Evolutionary conservation across 2,888 invertebrate genomes (phyloP).

Genomic region (Torymus tubicola): DNA sequence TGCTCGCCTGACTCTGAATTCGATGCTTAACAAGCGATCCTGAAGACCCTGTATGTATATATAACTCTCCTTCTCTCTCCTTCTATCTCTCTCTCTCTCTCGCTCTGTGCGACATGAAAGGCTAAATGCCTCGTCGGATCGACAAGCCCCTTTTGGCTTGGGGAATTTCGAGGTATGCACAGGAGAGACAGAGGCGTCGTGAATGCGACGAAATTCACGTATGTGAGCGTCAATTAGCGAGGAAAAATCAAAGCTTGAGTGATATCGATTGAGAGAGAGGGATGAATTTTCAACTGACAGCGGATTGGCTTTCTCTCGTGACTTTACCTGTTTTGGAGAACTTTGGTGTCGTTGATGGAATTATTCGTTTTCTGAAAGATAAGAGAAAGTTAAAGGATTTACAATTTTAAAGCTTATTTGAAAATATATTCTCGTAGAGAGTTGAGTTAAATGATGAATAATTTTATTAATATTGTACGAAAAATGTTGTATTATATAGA

Average conservation of each 20-base stretch:
- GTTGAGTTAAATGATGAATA: too few species aligned
- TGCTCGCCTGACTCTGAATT: slow-evolving; percentile 47
- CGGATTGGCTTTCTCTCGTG: too few species aligned
- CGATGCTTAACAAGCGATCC: slow-evolving; percentile 57
- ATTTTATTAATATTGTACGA: too few species aligned
- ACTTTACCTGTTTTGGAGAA: too few species aligned
- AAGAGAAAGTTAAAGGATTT: too few species aligned
- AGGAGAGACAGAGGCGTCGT: background rate
- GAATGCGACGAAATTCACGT: slow-evolving; percentile 23
- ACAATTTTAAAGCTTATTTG: too few species aligned
- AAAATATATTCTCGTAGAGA: too few species aligned
- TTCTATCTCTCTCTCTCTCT: slow-evolving; percentile 1
- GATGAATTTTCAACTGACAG: too few species aligned
- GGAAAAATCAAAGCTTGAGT: slow-evolving; percentile 27
- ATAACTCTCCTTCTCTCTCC: background rate
- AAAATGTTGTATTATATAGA: too few species aligned
- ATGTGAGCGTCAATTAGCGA: background rate
- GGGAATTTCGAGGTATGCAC: background rate
- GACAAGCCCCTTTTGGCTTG: slow-evolving; percentile 40
- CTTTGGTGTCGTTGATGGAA: too few species aligned
- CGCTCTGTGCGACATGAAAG: slow-evolving; percentile 44
- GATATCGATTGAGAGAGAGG: too few species aligned
- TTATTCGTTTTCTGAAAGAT: too few species aligned
- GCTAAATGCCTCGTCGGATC: slow-evolving; percentile 51
- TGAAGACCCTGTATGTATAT: background rate